phyloP scores from a whole-genome alignment of 2,797 vertebrate genomes.

The Eutrigla gurnardus region DNA sequence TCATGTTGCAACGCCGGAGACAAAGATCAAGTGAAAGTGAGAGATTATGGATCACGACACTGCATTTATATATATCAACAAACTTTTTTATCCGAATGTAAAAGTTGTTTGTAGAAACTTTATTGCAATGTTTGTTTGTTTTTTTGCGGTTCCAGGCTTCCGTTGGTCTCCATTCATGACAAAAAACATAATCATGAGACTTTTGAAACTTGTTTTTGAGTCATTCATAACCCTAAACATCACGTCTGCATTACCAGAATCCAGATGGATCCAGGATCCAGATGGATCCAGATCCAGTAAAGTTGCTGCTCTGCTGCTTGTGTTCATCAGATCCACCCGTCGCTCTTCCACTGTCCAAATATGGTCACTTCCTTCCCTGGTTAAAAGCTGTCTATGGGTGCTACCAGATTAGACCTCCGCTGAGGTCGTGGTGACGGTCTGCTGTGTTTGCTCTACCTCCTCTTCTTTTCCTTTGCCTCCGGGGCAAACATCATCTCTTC shows the following conservation, averaged over 20 bases:
- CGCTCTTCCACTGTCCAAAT: too few relatives aligned
- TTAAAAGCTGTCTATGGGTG: neutral
- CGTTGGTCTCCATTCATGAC: neutral
- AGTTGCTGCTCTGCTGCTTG: too few relatives aligned
- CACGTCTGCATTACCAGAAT: neutral
- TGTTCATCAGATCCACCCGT: too few relatives aligned
- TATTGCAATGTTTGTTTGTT: neutral
- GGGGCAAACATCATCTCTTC: slow-evolving; percentile 20
- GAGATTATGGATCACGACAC: neutral
- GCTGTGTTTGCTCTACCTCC: slow-evolving; percentile 23
- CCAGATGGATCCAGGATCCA: too few relatives aligned
- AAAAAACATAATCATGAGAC: neutral
- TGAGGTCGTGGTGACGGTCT: neutral
- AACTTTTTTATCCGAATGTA: too few relatives aligned
- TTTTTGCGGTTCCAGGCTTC: too few relatives aligned
- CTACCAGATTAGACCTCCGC: slow-evolving; percentile 1
- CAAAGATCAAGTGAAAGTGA: slow-evolving; percentile 45
- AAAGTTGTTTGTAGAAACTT: neutral
- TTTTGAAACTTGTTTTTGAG: neutral
- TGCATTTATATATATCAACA: too few relatives aligned
- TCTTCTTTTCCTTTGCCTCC: slow-evolving; percentile 25
- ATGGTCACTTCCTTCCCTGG: too few relatives aligned
- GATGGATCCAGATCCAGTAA: too few relatives aligned
- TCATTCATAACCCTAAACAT: neutral
- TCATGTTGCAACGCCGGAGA: slow-evolving; percentile 29